Base-by-base conservation (phyloP, 2,888 invertebrate species). In the Diadegma fenestrale region DNA sequence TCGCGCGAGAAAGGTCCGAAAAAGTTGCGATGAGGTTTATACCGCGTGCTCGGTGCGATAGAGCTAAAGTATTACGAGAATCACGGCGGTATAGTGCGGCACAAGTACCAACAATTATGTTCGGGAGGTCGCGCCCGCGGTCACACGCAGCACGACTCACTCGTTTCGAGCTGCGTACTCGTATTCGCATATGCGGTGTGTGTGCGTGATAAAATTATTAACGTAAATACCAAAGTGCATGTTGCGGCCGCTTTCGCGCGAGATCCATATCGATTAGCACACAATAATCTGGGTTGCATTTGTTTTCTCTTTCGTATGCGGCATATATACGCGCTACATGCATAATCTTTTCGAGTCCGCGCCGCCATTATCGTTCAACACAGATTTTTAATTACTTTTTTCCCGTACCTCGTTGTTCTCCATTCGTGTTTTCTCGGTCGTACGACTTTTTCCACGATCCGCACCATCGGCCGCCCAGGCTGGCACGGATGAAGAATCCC, bases 181-280 rank as follows among this genome's bases (percentile, higher is more conserved):
- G n/a, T 22, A 68, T 45, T 43, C 22, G 7, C 17, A 58, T 6
- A 64, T 1, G 22, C 10, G 22, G 8, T 22, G 26, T 30, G 85
- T 80, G 82, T 88, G 90, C 90, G 90, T 91, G 90, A 91, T 90
- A 90, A 90, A 90, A 91, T 91, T 91, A 91, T 91, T 90, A 91
- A 89, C 89, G 91, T 90, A 91, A 91, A 91, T 91, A 91, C 89
- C 89, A 87, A 84, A 85, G 90, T 91, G 91, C 91, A 90, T 90
- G 91, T 89, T 88, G 84, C 71, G 80, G 72, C 76, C 10, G 37
- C 37, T 73, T 80, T 78, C 84, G 86, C 84, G 86, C 84, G 86
- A 91, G 91, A 91, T 91, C 81, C 63, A 14, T 66, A 87, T 87
- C 87, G 88, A 89, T 89, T 87, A 85, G 73, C 87, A 51, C 76